Evolutionary conservation across 2,113 vertebrate genomes (phyloP), one percentile per base, ranked within the genome.

Genomic region (Nycticebus coucang): DNA sequence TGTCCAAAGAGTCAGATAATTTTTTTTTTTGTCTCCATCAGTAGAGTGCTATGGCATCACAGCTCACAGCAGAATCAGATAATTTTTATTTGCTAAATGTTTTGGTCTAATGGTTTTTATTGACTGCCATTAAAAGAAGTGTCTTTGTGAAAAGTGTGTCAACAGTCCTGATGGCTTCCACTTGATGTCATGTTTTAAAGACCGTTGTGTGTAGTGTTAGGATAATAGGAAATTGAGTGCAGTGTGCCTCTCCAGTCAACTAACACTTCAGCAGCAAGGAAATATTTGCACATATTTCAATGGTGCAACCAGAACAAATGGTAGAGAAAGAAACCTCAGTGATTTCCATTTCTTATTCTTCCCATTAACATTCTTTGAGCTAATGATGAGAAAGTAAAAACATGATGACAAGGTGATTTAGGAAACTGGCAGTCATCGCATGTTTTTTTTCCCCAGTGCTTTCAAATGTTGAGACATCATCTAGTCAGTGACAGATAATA

Each of bases 121-220:
- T 55, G 60, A 60, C 5, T 93, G 62, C 13, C 35, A 1, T 75
- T 33, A 3, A 55, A 80, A 92, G 10, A 24, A 88, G 21, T 26
- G 0, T 33, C 96, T 89, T 80, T 59, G 66, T 94, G 26, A 84
- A 57, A 59, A 71, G 62, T n/a, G 53, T 83, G 93, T 95, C 37
- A 71, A 3, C 41, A 15, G 45, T 66, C 22, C 87, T 57, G 93
- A 35, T 96, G 21, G 1, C 79, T 96, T 91, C 68, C 2, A 74
- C 95, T 96, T 94, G 91, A 81, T 92, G 15, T 24, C 83, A 13
- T 90, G 72, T 92, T 95, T 92, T 66, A 87, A 96, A 60, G 15
- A 28, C 41, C 75, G 26, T 75, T 75, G 87, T 68, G 53, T 94
- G 64, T 85, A 97, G 84, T 82, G 50, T 78, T 88, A 92, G 59